Evolutionary conservation across 2,797 vertebrate species (phyloP), one percentile per base, ranked within the genome.

Genomic region (Alfaro cultratus): DNA sequence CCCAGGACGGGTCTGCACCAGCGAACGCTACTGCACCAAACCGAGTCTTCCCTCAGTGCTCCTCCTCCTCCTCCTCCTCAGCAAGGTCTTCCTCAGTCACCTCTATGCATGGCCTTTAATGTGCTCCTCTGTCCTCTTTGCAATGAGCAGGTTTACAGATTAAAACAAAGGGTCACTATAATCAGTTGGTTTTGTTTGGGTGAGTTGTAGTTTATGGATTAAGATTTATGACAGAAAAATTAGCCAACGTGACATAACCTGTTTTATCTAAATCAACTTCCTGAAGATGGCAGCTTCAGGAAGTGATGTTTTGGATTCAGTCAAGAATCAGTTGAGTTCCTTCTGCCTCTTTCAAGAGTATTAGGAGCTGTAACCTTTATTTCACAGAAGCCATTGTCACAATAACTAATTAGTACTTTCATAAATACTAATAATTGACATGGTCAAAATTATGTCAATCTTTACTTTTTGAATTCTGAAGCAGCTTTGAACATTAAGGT

Each of bases 61-160:
- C 36, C 41, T 29, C 72, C 79, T 64, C 81, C 5, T n/a, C n/a
- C n/a, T 78, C 85, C 62, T 78, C 85, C 62, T 81, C 86, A 78
- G 51, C 29, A 13, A 62, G 31, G 55, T 10, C 82, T 13, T 78
- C 85, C 73, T 81, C 86, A 79, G 57, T 70, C 51, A 79, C 80
- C 10, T 74, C 71, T n/a, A 13, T 21, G 55, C 84, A 78, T 62
- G 78, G 68, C 84, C 79, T 46, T 55, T 78, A 21, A 74, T 34
- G 68, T 75, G 76, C 84, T 80, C 70, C 81, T 39, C n/a, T 8
- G 18, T 12, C 9, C 36, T 12, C 77, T 67, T 47, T 10, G 2
- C 77, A 3, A 0, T 39, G 16, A 68, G 64, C 73, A 55, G 53
- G 49, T 82, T 62, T 29, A 70, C 71, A 18, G 77, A 9, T 13